These are phyloP conservation scores for Acanthosepion lycidas DNA, from an alignment of 2,888 invertebrate species.

Conservation along the genomic window DNA sequence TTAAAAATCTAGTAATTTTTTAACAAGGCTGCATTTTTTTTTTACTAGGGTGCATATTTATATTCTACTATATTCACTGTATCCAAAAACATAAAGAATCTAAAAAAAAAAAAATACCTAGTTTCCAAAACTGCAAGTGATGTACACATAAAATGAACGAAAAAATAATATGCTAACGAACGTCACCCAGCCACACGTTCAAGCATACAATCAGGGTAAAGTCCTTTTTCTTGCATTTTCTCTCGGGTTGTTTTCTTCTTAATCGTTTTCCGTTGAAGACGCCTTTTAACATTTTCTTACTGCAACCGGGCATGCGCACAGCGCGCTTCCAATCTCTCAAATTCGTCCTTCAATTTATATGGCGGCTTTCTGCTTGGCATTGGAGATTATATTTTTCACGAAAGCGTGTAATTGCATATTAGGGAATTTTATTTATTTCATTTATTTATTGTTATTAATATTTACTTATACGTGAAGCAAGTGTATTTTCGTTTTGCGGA, in stretches of 20 bases:
- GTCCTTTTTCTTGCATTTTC: background rate
- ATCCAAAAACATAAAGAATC: too few relatives aligned
- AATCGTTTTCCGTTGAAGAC: background rate
- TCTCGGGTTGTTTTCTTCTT: background rate
- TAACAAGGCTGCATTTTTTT: too few relatives aligned
- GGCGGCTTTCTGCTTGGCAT: background rate
- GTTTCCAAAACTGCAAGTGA: too few relatives aligned
- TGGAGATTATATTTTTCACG: background rate
- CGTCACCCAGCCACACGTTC: too few relatives aligned
- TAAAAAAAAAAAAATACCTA: too few relatives aligned
- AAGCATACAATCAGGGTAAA: too few relatives aligned
- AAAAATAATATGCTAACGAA: too few relatives aligned
- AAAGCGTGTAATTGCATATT: slow-evolving; percentile 21
- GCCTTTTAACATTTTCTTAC: background rate
- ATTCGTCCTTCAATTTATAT: too few relatives aligned
- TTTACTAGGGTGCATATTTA: too few relatives aligned
- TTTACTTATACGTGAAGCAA: background rate
- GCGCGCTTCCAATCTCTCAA: background rate
- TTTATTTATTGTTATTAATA: background rate
- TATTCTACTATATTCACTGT: too few relatives aligned
- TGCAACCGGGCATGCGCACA: background rate
- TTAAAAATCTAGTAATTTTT: too few relatives aligned
- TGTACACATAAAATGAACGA: too few relatives aligned
- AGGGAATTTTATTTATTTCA: background rate
- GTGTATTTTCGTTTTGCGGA: background rate